Conservation (phyloP, 1,140 invertebrate genomes). For the Drosophila ironensis region DNA sequence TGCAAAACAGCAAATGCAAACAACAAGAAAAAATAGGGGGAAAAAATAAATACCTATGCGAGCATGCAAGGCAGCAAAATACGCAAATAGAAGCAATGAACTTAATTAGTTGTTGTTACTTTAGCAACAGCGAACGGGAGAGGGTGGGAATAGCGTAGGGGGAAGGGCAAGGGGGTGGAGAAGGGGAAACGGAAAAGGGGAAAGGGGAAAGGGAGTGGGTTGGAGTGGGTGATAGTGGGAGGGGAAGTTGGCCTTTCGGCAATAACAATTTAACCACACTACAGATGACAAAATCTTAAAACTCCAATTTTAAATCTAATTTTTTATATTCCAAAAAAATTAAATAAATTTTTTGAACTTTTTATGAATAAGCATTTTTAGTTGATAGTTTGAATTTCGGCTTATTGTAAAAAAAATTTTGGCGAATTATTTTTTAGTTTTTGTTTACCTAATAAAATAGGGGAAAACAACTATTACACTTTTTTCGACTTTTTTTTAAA, state of each 20-base stretch:
- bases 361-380: too few relatives aligned
- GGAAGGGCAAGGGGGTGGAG: neutral
- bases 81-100: conserved; percentile 78
- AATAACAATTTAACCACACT: neutral
- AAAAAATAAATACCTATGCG: conserved; percentile 6
- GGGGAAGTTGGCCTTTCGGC: conserved; percentile 1
- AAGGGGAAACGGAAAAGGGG: neutral
- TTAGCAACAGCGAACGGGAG: neutral
- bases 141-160: too few relatives aligned
- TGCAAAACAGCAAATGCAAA: conserved; percentile 47
- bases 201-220: neutral
- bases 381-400: too few relatives aligned
- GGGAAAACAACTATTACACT: too few relatives aligned
- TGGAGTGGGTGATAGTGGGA: neutral
- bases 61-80: conserved; percentile 58
- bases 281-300: neutral
- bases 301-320: neutral
- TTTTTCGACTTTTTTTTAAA: too few relatives aligned
- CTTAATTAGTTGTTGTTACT: conserved; percentile 77
- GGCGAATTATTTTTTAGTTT: too few relatives aligned
- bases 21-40: conserved; percentile 22
- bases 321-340: neutral
- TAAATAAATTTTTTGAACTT: neutral
- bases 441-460: too few relatives aligned
- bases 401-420: too few relatives aligned